Percentiles rank a stretch among this genome's conserved stretches.
These are phyloP conservation scores for Acronicta alni DNA, from an alignment of 2,888 invertebrate genomes.

Conservation along the genomic window DNA sequence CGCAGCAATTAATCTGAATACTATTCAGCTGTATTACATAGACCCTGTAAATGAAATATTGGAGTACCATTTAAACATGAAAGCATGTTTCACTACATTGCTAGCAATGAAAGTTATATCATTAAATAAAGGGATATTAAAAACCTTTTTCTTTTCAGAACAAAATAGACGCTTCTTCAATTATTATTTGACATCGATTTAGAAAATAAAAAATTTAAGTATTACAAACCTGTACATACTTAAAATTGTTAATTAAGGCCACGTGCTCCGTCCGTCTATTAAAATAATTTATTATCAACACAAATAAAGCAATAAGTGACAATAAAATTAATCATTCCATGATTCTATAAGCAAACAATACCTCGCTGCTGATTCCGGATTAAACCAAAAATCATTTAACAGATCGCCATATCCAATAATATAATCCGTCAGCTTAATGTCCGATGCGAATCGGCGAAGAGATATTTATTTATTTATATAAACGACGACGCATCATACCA, in stretches of 20 bases:
- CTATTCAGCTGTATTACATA: not conserved
- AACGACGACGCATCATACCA: conserved; percentile 11
- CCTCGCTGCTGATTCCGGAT: conserved; percentile 19
- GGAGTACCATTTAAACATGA: not conserved
- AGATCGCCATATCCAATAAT: conserved; percentile 17
- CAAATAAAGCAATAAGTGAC: too few species aligned
- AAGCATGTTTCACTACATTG: not conserved
- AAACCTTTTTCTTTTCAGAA: conserved; percentile 18
- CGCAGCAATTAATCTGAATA: not conserved
- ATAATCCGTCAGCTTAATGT: conserved; percentile 9
- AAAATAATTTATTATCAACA: too few species aligned
- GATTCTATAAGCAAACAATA: conserved; percentile 11
- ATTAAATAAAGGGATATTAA: conserved; percentile 12
- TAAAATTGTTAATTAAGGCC: conserved; percentile 16
- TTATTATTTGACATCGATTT: conserved; percentile 34
- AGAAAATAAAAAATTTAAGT: conserved; percentile 9
- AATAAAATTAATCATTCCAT: conserved; percentile 8
- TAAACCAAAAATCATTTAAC: conserved; percentile 11
- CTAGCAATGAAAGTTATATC: not conserved
- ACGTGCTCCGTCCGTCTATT: not conserved
- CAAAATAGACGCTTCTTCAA: conserved; percentile 23
- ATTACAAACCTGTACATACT: conserved; percentile 4
- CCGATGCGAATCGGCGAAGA: conserved; percentile 19
- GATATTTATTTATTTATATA: conserved; percentile 19
- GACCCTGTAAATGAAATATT: not conserved